phyloP scores from a whole-genome alignment of 1,140 invertebrate species.

The Drosophila navojoa region DNA sequence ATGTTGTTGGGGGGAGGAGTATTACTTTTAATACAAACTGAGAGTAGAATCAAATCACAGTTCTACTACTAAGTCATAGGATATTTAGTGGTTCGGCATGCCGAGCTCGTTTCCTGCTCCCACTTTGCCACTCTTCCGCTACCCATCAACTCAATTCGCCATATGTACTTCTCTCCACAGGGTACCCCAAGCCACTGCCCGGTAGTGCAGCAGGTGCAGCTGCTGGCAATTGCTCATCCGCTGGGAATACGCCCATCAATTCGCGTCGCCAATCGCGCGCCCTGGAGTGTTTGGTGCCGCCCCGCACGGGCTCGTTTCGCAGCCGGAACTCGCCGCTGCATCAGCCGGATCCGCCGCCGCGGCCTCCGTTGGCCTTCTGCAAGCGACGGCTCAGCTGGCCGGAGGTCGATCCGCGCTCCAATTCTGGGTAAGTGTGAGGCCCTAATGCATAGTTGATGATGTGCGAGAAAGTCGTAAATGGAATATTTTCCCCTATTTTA shows the following conservation, averaged over 20 bases:
- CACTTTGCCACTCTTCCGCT: neutral
- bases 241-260: conserved; percentile 54
- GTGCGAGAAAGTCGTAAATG: conserved; percentile 57
- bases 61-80: too few species aligned
- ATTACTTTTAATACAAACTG: too few species aligned
- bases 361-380: conserved; percentile 88
- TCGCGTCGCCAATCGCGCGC: conserved; percentile 85
- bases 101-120: too few species aligned
- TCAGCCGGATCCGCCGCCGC: conserved; percentile 85
- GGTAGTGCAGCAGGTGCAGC: conserved; percentile 84
- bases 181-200: conserved; percentile 85
- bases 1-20: too few species aligned
- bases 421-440: conserved; percentile 88
- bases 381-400: conserved; percentile 91
- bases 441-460: conserved; percentile 70
- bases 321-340: conserved; percentile 82
- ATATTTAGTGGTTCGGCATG: too few species aligned
- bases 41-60: too few species aligned
- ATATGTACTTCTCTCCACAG: conserved; percentile 31
- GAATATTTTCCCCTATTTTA: conserved; percentile 3
- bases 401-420: conserved; percentile 91
- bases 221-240: conserved; percentile 52
- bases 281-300: conserved; percentile 86
- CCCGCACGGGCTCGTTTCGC: conserved; percentile 86
- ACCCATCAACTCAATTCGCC: too few species aligned